A percentile compares a stretch with the other conserved stretches of the same genome.
phyloP scores from a whole-genome alignment of 2,888 invertebrate species.

The Scaptomyza flava region DNA sequence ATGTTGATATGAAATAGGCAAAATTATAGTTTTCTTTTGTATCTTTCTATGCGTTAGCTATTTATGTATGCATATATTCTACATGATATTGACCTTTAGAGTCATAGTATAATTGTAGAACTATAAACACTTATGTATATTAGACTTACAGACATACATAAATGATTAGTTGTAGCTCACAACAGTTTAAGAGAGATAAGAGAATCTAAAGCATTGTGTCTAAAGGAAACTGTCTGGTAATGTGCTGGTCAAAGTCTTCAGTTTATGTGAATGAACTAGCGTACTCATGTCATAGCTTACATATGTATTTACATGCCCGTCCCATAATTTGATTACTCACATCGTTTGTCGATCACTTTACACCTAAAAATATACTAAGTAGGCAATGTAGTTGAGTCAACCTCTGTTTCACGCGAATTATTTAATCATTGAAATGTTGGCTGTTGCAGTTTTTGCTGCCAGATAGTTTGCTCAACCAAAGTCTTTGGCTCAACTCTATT shows the following conservation, averaged over 20 bases:
- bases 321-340: constrained; percentile 36
- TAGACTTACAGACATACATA: neutral
- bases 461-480: neutral
- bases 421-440: constrained; percentile 8
- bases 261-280: neutral
- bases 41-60: constrained; percentile 29
- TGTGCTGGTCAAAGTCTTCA: constrained; percentile 17
- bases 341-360: neutral
- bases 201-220: constrained; percentile 7
- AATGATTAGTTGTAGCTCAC: constrained; percentile 13
- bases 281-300: neutral
- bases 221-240: constrained; percentile 2
- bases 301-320: neutral
- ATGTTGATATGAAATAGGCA: constrained; percentile 12
- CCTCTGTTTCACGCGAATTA: neutral
- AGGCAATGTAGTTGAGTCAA: neutral
- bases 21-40: neutral
- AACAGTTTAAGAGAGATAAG: constrained; percentile 23
- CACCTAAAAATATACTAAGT: constrained; percentile 8
- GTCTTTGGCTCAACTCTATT: too few relatives aligned
- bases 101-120: constrained; percentile 13
- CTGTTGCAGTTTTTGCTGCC: constrained; percentile 3
- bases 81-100: constrained; percentile 52
- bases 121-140: neutral
- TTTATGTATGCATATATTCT: neutral